Evolutionary conservation across 2,113 vertebrate genomes (phyloP), one percentile per base, ranked within the genome.

Genomic region (Geothlypis trichas): DNA sequence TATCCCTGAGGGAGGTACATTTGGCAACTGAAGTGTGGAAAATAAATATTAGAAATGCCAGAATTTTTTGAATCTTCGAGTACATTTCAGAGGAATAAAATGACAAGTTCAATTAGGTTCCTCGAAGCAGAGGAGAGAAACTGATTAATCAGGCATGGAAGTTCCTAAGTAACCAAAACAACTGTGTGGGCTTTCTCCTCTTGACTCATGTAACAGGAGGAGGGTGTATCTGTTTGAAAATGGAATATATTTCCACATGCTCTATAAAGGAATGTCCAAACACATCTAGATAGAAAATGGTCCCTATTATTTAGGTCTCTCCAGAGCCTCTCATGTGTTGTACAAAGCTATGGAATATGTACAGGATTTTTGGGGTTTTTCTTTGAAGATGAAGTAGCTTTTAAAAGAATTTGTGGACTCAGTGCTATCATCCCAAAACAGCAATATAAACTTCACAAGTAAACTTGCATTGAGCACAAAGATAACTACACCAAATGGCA

Each of bases 141-240:
- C 93, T 93, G 95, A 97, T 97, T 97, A 95, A 97, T 96, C 95
- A 96, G 94, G 81, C 94, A 96, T 96, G 95, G 96, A 96, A 97
- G 95, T 91, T 97, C 95, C 95, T 97, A 97, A 97, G 96, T 97
- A 97, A 97, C 95, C 93, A 96, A 97, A 97, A 97, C 95, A 96
- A 97, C 93, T 96, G 95, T 97, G 96, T 97, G 95, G 96, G 96
- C 63, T 96, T 95, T 95, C 94, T 97, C 94, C 71, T 95, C 91
- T 97, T 96, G 95, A 97, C 94, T 96, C 95, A 96, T 95, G 81
- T 94, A 95, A 96, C 87, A 95, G 93, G 23, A 92, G 95, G 95
- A 95, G 94, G 87, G 87, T 87, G 81, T 87, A 96, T 89, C 94
- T 93, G 27, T 89, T 89, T 93, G 95, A 79, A 96, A 96, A 87